Conservation (phyloP, 2,797 vertebrate species). For the Propithecus perrieri region DNA sequence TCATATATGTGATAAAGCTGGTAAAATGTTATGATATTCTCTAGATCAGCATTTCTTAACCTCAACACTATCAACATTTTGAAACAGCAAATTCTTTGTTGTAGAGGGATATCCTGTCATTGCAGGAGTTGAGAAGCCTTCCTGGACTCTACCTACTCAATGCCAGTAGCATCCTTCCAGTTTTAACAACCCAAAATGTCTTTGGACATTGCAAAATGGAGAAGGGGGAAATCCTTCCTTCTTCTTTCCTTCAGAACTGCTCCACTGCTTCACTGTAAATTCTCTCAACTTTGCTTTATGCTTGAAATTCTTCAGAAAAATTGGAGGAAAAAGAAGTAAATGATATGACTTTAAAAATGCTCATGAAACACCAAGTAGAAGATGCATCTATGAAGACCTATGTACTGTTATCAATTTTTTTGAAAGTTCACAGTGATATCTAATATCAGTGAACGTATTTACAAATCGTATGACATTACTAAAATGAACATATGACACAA, state of each 20-base stretch:
- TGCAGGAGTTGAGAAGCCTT: not conserved
- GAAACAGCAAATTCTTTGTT: not conserved
- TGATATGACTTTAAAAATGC: not conserved
- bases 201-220: not conserved
- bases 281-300: not conserved
- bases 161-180: not conserved
- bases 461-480: not conserved
- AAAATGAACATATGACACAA: not conserved
- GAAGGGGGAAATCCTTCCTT: no score
- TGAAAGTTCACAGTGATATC: not conserved
- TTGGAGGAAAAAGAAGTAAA: not conserved
- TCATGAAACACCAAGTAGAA: not conserved
- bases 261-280: not conserved
- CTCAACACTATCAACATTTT: not conserved
- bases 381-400: not conserved
- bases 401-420: not conserved
- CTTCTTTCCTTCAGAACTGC: not conserved
- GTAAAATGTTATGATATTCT: not conserved
- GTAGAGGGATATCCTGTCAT: no score
- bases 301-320: not conserved
- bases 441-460: not conserved
- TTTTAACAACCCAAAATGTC: not conserved
- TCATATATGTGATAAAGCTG: not conserved
- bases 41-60: not conserved
- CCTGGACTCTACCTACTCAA: not conserved